These are phyloP conservation scores for Pantherophis alleghaniensis DNA, from an alignment of 2,797 vertebrate genomes.

Conservation along the genomic window DNA sequence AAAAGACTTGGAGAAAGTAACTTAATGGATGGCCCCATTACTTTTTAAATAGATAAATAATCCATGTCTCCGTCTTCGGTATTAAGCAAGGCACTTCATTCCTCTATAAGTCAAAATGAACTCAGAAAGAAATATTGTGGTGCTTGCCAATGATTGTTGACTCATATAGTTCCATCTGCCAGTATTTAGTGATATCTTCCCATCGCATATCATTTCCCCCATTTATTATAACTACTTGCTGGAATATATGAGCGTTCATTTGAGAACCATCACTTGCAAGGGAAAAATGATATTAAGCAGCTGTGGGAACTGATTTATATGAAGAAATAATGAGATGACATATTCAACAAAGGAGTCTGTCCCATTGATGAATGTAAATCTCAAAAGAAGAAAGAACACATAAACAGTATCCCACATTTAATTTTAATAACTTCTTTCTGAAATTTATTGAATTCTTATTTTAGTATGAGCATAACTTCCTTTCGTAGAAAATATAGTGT, in stretches of 20 bases:
- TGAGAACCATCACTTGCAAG: neutral
- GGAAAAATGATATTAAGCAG: neutral
- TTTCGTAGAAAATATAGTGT: neutral
- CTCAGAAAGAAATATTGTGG: neutral
- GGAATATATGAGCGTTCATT: neutral
- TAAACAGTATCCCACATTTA: neutral
- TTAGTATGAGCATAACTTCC: neutral
- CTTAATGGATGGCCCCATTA: neutral
- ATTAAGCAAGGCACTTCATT: neutral
- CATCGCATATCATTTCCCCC: neutral
- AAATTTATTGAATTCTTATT: neutral
- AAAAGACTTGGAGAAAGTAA: neutral
- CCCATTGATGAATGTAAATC: neutral
- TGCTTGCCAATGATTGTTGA: neutral
- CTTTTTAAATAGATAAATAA: neutral
- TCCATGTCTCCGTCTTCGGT: neutral
- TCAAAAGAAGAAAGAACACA: neutral
- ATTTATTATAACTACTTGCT: neutral
- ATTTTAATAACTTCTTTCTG: conserved; percentile 9
- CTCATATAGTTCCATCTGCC: neutral
- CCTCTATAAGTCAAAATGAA: neutral
- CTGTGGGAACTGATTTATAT: neutral
- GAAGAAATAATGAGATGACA: neutral
- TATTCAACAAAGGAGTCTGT: neutral
- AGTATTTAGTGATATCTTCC: neutral